Evolutionary conservation across 2,113 vertebrate species (phyloP), one percentile per base, ranked within the genome.

Genomic region (Tapirus terrestris): DNA sequence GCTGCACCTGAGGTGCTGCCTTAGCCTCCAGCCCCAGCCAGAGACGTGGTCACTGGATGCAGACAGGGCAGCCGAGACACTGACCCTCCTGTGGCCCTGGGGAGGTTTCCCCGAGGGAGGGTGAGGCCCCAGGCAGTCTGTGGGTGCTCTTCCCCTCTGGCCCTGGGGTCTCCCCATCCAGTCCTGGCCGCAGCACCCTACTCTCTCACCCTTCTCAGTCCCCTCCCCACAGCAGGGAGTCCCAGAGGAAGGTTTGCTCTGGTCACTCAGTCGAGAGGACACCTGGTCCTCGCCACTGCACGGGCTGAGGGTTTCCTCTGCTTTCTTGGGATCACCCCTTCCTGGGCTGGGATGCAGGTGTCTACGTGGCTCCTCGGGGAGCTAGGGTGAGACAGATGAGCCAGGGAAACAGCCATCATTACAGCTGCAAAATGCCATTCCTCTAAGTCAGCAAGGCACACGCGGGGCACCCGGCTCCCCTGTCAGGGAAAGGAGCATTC

Each of bases 351-450:
- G 29, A 31, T 11, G 12, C 61, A 80, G 63, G 36, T 23, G 39
- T 18, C 63, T n/a, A 51, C 14, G 36, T 0, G 2, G 39, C 4
- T 39, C 25, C 11, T 61, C 1, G 1, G 21, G 3, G 36, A 51
- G 85, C 9, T 6, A 0, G 9, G 23, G 18, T 23, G 86, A 29
- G 56, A 29, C 70, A 2, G 18, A 25, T 2, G n/a, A 48, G 27
- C 56, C 45, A 31, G 56, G 80, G 4, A 63, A 36, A 63, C 5
- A 10, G 23, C 16, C 23, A 6, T 8, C 17, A 20, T 58, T 29
- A 29, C 1, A 20, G 17, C 31, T 61, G 36, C 5, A 1, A 48
- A 51, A 25, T 29, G 39, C 58, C 61, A 61, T 36, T 31, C 68
- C 45, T 33, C 33, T 14, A 2, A 9, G n/a, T 51, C 33, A 36